Evolutionary conservation across 2,797 vertebrate genomes (phyloP).

Genomic region (Siniperca obscura): DNA sequence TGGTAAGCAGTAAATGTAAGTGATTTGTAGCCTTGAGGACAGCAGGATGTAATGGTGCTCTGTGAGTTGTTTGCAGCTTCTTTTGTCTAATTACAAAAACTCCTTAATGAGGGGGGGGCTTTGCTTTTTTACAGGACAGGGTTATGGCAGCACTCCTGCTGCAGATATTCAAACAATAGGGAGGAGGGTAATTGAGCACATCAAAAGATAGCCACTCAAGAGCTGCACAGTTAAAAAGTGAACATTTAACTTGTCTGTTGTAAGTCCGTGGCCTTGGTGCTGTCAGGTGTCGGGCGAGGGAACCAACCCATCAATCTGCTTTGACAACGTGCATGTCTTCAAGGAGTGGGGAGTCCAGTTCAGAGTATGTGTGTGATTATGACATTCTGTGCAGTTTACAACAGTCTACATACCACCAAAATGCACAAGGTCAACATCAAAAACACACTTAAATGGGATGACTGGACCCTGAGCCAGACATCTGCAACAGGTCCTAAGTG

Average conservation of each 20-base stretch:
- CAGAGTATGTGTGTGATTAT: constrained; percentile 55
- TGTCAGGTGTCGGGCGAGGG: constrained; percentile 19
- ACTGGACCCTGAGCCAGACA: constrained; percentile 82
- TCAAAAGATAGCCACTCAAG: constrained; percentile 67
- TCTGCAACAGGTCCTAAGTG: constrained; percentile 83
- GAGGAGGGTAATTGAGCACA: constrained; percentile 67
- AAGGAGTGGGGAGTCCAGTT: constrained; percentile 17
- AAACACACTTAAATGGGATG: constrained; percentile 75
- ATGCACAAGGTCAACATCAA: constrained; percentile 81
- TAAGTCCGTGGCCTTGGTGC: constrained; percentile 54
- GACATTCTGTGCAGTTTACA: constrained; percentile 47
- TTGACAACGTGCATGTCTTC: constrained; percentile 45
- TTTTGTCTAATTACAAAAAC: constrained; percentile 81
- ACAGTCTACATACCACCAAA: constrained; percentile 54
- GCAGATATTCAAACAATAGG: constrained; percentile 73
- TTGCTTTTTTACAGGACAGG: constrained; percentile 54
- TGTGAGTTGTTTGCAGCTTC: constrained; percentile 78
- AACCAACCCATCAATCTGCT: constrained; percentile 44
- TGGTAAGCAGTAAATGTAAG: constrained; percentile 77
- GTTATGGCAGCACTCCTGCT: constrained; percentile 61
- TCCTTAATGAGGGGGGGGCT: constrained; percentile 65
- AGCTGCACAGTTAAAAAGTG: constrained; percentile 61
- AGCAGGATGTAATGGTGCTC: constrained; percentile 76
- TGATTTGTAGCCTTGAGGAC: constrained; percentile 82
- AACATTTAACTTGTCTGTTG: constrained; percentile 65